A percentile compares a stretch with the other conserved stretches of the same genome.
These are phyloP conservation scores for Oncorhynchus mykiss DNA, from an alignment of 2,113 vertebrate species.

Conservation along the genomic window DNA sequence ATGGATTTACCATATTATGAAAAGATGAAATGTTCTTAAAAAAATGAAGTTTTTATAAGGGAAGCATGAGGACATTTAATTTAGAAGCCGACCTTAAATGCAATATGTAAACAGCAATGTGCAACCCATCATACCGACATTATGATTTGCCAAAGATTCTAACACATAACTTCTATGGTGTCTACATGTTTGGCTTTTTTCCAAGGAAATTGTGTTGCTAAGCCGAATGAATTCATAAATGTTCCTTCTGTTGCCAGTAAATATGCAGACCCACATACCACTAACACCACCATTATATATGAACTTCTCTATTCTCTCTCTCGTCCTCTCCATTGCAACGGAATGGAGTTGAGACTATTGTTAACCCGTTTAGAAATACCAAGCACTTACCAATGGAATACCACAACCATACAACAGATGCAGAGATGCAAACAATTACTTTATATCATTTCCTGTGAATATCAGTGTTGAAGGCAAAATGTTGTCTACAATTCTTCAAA, in stretches of 20 bases:
- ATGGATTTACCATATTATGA: not conserved
- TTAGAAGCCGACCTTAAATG: conserved; percentile 49
- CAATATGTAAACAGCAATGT: conserved; percentile 63
- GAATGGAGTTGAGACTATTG: not conserved
- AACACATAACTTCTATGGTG: conserved; percentile 38
- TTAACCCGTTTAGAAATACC: conserved; percentile 24
- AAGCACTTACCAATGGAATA: conserved; percentile 43
- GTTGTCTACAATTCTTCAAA: conserved; percentile 25
- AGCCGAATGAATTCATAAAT: conserved; percentile 13
- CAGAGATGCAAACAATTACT: conserved; percentile 16
- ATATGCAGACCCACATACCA: not conserved
- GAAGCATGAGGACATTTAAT: conserved; percentile 31
- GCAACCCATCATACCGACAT: conserved; percentile 54
- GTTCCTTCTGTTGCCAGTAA: not conserved
- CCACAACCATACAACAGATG: conserved; percentile 12
- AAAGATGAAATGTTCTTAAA: not conserved
- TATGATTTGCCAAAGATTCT: conserved; percentile 71
- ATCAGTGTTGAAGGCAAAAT: conserved; percentile 32
- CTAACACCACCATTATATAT: not conserved
- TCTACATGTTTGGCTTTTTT: conserved; percentile 41
- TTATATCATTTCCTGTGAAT: conserved; percentile 31
- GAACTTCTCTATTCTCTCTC: no score
- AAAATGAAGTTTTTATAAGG: conserved; percentile 25
- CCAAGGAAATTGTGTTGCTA: conserved; percentile 10
- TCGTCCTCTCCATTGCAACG: not conserved